Evolutionary conservation across 1,140 invertebrate species (phyloP).

Genomic region (Papilio xuthus): DNA sequence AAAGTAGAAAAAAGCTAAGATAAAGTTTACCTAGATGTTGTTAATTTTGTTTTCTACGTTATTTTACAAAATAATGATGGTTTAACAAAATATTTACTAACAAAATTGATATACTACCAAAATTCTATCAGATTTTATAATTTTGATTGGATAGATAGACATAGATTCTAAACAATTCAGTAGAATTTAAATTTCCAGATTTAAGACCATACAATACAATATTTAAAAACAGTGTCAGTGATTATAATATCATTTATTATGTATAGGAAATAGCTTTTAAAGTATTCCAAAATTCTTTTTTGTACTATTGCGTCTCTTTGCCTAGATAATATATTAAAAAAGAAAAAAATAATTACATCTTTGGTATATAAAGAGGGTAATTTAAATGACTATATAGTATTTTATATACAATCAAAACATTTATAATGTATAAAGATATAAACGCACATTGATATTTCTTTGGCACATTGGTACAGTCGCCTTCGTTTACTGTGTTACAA

Average conservation of each 20-base stretch:
- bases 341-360: not conserved
- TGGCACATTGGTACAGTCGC: not conserved
- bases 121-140: too few relatives aligned
- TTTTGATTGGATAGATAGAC: too few relatives aligned
- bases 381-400: not conserved
- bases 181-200: too few relatives aligned
- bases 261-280: not conserved
- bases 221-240: too few relatives aligned
- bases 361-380: not conserved
- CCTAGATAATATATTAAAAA: not conserved
- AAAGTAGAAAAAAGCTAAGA: conserved; percentile 58
- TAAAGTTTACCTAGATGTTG: conserved; percentile 18
- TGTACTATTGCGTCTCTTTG: not conserved
- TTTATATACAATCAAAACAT: not conserved
- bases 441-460: not conserved
- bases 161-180: too few relatives aligned
- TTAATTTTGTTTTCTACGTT: not conserved
- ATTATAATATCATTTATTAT: not conserved
- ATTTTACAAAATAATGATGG: not conserved
- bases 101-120: not conserved
- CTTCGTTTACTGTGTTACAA: not conserved
- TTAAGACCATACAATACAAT: too few relatives aligned
- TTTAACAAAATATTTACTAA: not conserved
- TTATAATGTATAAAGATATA: not conserved
- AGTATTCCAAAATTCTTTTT: conserved; percentile 11